Percentiles rank a stretch among this genome's conserved stretches.
Evolutionary conservation across 2,888 invertebrate genomes (phyloP).

Genomic region (Terebella lapidaria): DNA sequence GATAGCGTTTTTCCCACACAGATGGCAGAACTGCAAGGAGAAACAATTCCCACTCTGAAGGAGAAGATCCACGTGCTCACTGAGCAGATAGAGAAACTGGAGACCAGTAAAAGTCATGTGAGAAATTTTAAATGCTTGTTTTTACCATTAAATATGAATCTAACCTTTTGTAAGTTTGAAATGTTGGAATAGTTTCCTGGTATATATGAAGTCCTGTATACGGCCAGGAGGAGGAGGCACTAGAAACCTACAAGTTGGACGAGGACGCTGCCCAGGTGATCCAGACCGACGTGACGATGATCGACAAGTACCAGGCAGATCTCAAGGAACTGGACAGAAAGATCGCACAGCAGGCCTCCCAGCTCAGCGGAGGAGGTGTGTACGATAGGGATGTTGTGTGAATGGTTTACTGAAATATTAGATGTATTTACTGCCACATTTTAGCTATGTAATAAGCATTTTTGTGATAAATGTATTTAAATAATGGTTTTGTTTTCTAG

Average conservation of each 20-base stretch:
- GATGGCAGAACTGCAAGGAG: not conserved
- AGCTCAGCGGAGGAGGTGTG: slow-evolving; percentile 39
- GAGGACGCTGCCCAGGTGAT: slow-evolving; percentile 59
- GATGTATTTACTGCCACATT: not conserved
- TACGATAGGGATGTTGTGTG: not conserved
- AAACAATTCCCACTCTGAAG: not conserved
- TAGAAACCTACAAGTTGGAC: slow-evolving; percentile 54
- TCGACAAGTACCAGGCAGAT: slow-evolving; percentile 73
- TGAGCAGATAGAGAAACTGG: not conserved
- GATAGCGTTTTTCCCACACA: not conserved
- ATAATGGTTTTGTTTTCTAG: slow-evolving; percentile 12
- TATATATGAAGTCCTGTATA: no score
- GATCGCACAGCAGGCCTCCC: slow-evolving; percentile 34
- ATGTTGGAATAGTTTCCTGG: no score
- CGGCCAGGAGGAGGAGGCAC: slow-evolving; percentile 32
- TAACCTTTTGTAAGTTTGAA: no score
- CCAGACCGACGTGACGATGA: slow-evolving; percentile 69
- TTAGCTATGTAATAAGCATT: no score
- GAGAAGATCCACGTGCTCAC: not conserved
- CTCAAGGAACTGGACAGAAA: slow-evolving; percentile 53
- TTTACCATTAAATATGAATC: not conserved
- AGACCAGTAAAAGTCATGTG: not conserved
- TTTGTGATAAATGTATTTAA: no score
- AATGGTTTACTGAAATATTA: not conserved
- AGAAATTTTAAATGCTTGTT: not conserved